These are phyloP conservation scores for Pollenia griseotomentosa DNA, from an alignment of 2,888 invertebrate genomes.

Conservation along the genomic window DNA sequence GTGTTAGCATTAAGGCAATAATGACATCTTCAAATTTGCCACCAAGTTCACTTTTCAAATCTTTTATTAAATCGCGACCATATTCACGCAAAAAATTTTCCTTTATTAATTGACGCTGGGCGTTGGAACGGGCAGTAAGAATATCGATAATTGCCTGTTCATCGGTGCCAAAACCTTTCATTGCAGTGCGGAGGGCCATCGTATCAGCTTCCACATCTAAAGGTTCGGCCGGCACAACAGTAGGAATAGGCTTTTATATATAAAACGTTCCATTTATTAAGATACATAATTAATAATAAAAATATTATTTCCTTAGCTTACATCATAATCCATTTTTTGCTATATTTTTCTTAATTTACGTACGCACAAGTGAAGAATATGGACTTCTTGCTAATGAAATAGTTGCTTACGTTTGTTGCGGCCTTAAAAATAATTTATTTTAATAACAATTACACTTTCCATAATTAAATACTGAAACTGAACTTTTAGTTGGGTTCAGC, in stretches of 20 bases:
- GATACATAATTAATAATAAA: too few relatives aligned
- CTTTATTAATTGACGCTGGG: conserved; percentile 89
- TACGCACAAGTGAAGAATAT: too few relatives aligned
- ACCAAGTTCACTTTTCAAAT: conserved; percentile 89
- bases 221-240: conserved; percentile 86
- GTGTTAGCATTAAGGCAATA: conserved; percentile 88
- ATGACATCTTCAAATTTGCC: conserved; percentile 91
- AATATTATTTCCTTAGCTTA: conserved; percentile 18
- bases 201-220: conserved; percentile 88
- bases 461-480: too few relatives aligned
- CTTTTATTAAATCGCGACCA: conserved; percentile 87
- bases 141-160: conserved; percentile 88
- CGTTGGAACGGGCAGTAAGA: conserved; percentile 88
- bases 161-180: conserved; percentile 74
- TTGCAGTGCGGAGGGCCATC: conserved; percentile 83
- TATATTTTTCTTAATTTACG: too few relatives aligned
- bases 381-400: too few relatives aligned
- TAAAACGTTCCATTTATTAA: too few relatives aligned
- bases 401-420: too few relatives aligned
- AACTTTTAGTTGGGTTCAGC: too few relatives aligned
- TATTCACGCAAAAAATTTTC: conserved; percentile 86
- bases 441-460: too few relatives aligned
- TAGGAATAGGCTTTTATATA: conserved; percentile 83
- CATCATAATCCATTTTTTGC: conserved; percentile 55
- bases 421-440: too few relatives aligned